Percentiles rank a stretch among this genome's conserved stretches.
These are phyloP conservation scores for Dysmachus trigonus DNA, from an alignment of 2,888 invertebrate species.

Conservation along the genomic window DNA sequence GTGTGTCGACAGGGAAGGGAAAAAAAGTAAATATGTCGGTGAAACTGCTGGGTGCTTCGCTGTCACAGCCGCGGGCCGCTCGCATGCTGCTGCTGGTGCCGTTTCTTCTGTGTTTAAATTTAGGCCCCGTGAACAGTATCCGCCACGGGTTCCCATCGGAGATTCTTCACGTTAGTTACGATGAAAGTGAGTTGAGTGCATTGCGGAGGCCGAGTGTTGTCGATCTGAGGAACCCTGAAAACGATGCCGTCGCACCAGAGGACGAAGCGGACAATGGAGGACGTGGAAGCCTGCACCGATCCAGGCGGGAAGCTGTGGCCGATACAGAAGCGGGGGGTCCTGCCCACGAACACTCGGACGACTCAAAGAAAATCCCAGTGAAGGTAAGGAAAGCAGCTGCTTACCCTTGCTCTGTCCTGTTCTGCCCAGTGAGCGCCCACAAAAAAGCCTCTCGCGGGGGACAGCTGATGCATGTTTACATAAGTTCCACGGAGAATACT, in stretches of 20 bases:
- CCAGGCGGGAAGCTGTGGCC: not conserved
- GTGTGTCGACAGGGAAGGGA: not conserved
- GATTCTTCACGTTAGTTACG: slow-evolving; percentile 44
- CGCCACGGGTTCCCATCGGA: slow-evolving; percentile 48
- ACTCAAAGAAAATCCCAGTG: not conserved
- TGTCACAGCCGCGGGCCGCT: not conserved
- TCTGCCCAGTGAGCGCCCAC: no score
- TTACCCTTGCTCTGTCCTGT: no score
- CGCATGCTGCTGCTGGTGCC: not conserved
- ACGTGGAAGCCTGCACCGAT: not conserved
- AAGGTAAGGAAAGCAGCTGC: not conserved
- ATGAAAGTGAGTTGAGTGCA: slow-evolving; percentile 27
- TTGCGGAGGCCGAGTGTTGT: not conserved
- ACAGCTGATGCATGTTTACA: not conserved
- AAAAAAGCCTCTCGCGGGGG: not conserved
- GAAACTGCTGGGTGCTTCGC: not conserved
- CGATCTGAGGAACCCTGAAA: not conserved
- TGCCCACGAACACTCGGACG: not conserved
- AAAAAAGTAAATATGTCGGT: not conserved
- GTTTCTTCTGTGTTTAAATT: not conserved
- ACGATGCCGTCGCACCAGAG: not conserved
- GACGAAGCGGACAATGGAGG: not conserved
- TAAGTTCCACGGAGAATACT: not conserved
- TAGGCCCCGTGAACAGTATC: slow-evolving; percentile 14
- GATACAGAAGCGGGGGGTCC: not conserved